phyloP scores from a whole-genome alignment of 1,140 invertebrate genomes.

The Venustaconcha ellipsiformis region DNA sequence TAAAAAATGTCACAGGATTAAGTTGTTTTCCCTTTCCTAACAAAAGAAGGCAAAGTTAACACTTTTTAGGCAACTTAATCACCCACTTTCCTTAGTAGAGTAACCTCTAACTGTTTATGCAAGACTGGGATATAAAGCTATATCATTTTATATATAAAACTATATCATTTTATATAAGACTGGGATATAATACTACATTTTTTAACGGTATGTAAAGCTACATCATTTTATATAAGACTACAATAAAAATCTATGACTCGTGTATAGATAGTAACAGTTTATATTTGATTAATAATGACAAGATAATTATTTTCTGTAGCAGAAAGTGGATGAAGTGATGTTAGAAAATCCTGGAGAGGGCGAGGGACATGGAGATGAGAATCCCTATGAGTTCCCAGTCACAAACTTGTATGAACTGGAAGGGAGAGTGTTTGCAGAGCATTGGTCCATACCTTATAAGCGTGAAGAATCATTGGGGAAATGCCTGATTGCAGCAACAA shows the following conservation, averaged over 20 bases:
- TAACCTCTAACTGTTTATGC: too few relatives aligned
- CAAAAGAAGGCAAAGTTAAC: too few relatives aligned
- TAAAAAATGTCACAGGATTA: too few relatives aligned
- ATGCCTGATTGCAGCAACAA: conserved; percentile 70
- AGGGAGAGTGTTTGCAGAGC: conserved; percentile 72
- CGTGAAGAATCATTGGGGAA: conserved; percentile 72
- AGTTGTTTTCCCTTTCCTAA: too few relatives aligned
- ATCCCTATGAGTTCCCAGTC: conserved; percentile 70
- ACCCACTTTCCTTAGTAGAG: too few relatives aligned
- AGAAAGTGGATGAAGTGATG: conserved; percentile 13
- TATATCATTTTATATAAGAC: too few relatives aligned
- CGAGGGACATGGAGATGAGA: conserved; percentile 39
- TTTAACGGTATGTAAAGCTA: too few relatives aligned
- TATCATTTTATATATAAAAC: too few relatives aligned
- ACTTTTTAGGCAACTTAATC: too few relatives aligned
- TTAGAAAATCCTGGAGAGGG: conserved; percentile 11
- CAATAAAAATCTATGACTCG: not conserved
- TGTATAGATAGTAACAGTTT: not conserved
- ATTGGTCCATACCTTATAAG: conserved; percentile 75
- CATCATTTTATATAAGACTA: too few relatives aligned
- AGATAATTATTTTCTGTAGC: not conserved
- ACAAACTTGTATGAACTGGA: conserved; percentile 73
- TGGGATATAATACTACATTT: too few relatives aligned
- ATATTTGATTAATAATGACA: not conserved
- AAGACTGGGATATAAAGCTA: too few relatives aligned